Evolutionary conservation across 2,888 invertebrate species (phyloP).

Genomic region (Furcula furcula): DNA sequence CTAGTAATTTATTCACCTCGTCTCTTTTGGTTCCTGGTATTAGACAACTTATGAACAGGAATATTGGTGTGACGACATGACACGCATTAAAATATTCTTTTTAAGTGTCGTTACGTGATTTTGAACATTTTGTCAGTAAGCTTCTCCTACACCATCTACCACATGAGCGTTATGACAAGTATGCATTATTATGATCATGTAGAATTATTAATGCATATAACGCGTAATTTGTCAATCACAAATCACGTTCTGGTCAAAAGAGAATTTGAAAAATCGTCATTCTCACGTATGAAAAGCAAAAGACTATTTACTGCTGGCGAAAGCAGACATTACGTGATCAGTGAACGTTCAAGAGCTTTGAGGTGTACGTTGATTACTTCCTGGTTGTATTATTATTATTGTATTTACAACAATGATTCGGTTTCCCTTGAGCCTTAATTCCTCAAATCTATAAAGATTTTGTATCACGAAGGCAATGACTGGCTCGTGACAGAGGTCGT

Average conservation of each 20-base stretch:
- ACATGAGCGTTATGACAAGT: no score
- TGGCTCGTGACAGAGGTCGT: conserved; percentile 13
- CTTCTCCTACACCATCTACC: no score
- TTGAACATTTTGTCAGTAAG: no score
- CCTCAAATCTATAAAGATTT: background rate
- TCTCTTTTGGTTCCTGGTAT: conserved; percentile 2
- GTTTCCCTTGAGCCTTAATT: conserved; percentile 1
- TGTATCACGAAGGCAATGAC: background rate
- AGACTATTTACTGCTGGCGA: conserved; percentile 29
- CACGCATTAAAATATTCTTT: conserved; percentile 10
- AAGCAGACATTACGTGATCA: conserved; percentile 47
- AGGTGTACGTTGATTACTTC: conserved; percentile 41
- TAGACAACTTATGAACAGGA: conserved; percentile 6
- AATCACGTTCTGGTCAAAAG: conserved; percentile 2
- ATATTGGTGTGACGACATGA: conserved; percentile 6
- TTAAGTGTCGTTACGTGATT: background rate
- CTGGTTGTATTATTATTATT: conserved; percentile 22
- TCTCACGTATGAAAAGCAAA: conserved; percentile 21
- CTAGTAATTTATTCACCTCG: conserved; percentile 6
- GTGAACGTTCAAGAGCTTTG: conserved; percentile 41
- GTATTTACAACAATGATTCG: conserved; percentile 1
- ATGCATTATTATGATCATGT: no score
- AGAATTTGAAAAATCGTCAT: conserved; percentile 11
- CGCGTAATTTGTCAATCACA: background rate
- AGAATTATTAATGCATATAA: no score